phyloP scores from a whole-genome alignment of 2,797 vertebrate genomes.

The Dendrocincla fuliginosa region DNA sequence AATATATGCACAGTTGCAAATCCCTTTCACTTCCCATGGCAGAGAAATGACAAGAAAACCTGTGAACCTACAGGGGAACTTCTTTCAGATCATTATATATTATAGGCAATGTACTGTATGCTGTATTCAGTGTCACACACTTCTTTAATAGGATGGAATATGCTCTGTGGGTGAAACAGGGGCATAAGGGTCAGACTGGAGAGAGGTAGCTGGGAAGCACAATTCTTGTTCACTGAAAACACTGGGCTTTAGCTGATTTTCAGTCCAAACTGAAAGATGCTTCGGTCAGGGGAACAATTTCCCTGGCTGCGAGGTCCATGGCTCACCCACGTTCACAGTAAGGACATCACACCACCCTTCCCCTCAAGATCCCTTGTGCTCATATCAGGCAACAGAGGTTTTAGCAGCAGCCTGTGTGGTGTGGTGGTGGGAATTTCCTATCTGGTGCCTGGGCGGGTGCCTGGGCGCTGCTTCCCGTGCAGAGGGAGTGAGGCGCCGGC shows the following conservation, averaged over 20 bases:
- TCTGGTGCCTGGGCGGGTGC: fast-evolving
- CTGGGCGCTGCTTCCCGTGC: background rate
- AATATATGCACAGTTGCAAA: background rate
- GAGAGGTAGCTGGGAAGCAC: background rate
- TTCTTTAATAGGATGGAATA: background rate
- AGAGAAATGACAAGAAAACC: background rate
- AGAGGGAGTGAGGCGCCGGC: background rate
- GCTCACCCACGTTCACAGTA: background rate
- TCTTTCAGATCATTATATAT: background rate
- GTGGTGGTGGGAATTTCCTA: background rate
- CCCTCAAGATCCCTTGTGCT: fast-evolving
- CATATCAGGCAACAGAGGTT: background rate
- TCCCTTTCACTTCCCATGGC: background rate
- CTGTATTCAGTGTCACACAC: fast-evolving
- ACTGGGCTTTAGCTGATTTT: background rate
- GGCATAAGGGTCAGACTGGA: fast-evolving
- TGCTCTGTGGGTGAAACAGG: background rate
- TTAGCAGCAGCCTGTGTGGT: fast-evolving
- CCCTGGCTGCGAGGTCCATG: background rate
- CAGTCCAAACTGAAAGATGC: background rate
- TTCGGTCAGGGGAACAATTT: background rate
- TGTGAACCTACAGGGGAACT: background rate
- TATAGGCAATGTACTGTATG: fast-evolving
- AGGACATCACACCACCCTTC: background rate
- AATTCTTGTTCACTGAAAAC: fast-evolving